A percentile compares a stretch with the other conserved stretches of the same genome.
phyloP scores from a whole-genome alignment of 2,888 invertebrate species.

The Idaea aversata region DNA sequence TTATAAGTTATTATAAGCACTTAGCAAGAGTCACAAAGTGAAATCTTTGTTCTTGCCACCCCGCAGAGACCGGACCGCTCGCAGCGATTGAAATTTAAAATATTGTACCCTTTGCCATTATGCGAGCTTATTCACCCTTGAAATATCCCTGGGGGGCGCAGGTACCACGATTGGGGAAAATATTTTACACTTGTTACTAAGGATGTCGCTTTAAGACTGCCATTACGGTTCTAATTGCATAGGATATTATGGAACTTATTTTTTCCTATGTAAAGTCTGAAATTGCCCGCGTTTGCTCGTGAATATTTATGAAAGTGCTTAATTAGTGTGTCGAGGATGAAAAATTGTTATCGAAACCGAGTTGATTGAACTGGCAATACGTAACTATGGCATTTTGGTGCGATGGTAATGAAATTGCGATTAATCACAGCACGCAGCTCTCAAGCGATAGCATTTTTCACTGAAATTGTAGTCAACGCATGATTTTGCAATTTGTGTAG shows the following conservation, averaged over 20 bases:
- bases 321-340: conserved; percentile 79
- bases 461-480: conserved; percentile 52
- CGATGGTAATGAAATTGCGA: conserved; percentile 70
- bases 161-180: conserved; percentile 80
- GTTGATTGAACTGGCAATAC: conserved; percentile 76
- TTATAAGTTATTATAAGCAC: conserved; percentile 69
- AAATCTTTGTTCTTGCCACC: conserved; percentile 74
- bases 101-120: conserved; percentile 81
- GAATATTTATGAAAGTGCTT: conserved; percentile 77
- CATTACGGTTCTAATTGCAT: conserved; percentile 45
- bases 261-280: conserved; percentile 40
- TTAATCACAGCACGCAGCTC: conserved; percentile 62
- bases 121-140: conserved; percentile 81
- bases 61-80: conserved; percentile 71
- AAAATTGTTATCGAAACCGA: conserved; percentile 79
- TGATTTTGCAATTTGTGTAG: conserved; percentile 55
- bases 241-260: conserved; percentile 41
- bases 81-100: conserved; percentile 81
- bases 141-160: conserved; percentile 80
- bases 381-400: conserved; percentile 78
- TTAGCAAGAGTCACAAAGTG: conserved; percentile 70
- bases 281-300: conserved; percentile 37
- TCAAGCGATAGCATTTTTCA: conserved; percentile 47
- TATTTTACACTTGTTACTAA: conserved; percentile 81
- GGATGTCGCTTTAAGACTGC: conserved; percentile 73